A percentile compares a stretch with the other conserved stretches of the same genome.
Conservation (phyloP, 2,113 vertebrate genomes). For the Paracanthobrama guichenoti region DNA sequence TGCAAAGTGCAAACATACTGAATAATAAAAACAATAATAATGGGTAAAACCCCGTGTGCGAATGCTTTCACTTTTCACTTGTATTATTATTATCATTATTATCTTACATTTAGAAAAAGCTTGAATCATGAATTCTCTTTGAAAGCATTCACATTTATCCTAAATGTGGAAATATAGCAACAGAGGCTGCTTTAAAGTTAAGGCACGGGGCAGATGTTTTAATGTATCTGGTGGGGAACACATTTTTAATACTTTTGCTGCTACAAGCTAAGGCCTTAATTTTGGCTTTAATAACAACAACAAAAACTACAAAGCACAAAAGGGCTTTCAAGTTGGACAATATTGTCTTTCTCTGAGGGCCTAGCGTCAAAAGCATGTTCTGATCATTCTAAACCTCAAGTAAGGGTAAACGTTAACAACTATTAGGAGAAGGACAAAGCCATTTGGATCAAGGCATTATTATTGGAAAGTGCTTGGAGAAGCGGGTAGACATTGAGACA, state of each 20-base stretch:
- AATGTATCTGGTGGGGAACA: too few relatives aligned
- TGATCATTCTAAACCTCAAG: background rate
- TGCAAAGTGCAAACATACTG: too few relatives aligned
- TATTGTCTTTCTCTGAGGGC: background rate
- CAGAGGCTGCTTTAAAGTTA: too few relatives aligned
- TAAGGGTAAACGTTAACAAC: background rate
- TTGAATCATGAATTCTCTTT: too few relatives aligned
- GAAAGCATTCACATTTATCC: too few relatives aligned
- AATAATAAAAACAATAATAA: too few relatives aligned
- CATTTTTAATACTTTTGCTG: background rate
- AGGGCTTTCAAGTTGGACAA: background rate
- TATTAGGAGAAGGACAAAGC: background rate
- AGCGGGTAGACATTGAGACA: constrained; percentile 49
- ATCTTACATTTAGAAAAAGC: too few relatives aligned
- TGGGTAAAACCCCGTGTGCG: too few relatives aligned
- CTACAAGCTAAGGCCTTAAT: background rate
- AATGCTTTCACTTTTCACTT: too few relatives aligned
- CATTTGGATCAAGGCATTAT: background rate
- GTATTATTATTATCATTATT: too few relatives aligned
- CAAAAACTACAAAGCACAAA: background rate
- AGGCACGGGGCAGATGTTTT: background rate
- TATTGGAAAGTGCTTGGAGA: constrained; percentile 59
- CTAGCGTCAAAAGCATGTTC: background rate
- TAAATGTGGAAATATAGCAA: too few relatives aligned
- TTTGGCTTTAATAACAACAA: background rate